Percentiles rank a stretch among this genome's conserved stretches.
Conservation (phyloP, 2,113 vertebrate species). For the Daboia siamensis region DNA sequence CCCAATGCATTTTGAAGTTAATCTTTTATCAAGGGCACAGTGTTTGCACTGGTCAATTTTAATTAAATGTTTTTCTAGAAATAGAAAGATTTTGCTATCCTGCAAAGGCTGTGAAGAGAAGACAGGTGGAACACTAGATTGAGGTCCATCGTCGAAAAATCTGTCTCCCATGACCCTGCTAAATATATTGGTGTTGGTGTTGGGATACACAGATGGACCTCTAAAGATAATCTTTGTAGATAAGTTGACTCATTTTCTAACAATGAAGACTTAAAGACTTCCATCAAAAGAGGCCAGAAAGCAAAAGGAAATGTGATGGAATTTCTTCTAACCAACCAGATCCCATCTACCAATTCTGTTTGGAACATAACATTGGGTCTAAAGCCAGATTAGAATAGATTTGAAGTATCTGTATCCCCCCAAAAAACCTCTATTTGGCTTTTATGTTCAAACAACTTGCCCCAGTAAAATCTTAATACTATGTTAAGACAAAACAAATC, state of each 20-base stretch:
- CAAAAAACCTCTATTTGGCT: not conserved
- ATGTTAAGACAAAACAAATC: not conserved
- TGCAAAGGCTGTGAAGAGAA: not conserved
- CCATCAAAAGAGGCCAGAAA: not conserved
- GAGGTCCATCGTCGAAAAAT: not conserved
- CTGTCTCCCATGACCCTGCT: not conserved
- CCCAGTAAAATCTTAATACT: not conserved
- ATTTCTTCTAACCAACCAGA: not conserved
- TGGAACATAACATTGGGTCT: not conserved
- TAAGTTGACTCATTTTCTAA: not conserved
- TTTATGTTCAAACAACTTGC: not conserved
- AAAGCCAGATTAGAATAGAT: not conserved
- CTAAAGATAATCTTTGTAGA: not conserved
- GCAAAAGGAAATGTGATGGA: not conserved
- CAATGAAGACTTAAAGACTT: not conserved
- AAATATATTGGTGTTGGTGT: not conserved
- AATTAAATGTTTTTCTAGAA: not conserved
- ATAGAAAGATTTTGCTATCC: not conserved
- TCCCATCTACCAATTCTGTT: not conserved
- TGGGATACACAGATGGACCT: not conserved
- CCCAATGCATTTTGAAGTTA: not conserved
- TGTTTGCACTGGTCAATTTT: not conserved
- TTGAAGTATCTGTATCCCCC: not conserved
- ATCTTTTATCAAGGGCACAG: not conserved
- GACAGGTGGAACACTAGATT: not conserved